Evolutionary conservation across 1,140 invertebrate genomes (phyloP), one percentile per base, ranked within the genome.

Genomic region (Nephotettix cincticeps): DNA sequence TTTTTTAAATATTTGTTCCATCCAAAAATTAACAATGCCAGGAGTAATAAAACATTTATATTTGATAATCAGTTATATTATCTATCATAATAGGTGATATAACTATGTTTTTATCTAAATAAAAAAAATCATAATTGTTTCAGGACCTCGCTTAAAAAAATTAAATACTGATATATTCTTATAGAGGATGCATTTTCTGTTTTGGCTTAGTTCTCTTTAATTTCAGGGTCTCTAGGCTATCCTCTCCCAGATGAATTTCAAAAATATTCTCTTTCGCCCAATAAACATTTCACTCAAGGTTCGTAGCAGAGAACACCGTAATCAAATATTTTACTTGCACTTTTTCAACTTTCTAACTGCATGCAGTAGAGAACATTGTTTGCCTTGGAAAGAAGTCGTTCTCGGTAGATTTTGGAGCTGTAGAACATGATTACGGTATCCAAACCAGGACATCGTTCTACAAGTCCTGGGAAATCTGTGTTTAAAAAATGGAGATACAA

Each of bases 161-260:
- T 36, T 6, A 36, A 36, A 36, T n/a, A 4, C 3, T 51, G 17
- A 51, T 51, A 23, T 51, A 51, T 51, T 51, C 47, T 51, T 19
- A 6, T 51, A 3, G 19, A n/a, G 19, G 6, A 51, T 51, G 6
- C 21, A 23, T 28, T 61, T 61, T 61, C 56, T 61, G 23, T 61
- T 27, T 61, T 61, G 28, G 56, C 56, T 61, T 61, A 61, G 56
- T 61, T 61, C 56, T 61, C 56, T 61, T 13, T 61, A 61, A 61
- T 61, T 61, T 61, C 56, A 61, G 56, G 56, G 56, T 13, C 56
- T 61, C 56, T 61, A 61, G 56, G 25, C 56, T 27, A 6, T 27
- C 56, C 56, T 61, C 56, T 27, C 56, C 56, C 56, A 61, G 56
- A 25, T 61, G 56, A 61, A 61, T 61, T 61, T 61, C 56, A 61